Evolutionary conservation across 2,113 vertebrate genomes (phyloP).

Genomic region (Cynoglossus semilaevis): DNA sequence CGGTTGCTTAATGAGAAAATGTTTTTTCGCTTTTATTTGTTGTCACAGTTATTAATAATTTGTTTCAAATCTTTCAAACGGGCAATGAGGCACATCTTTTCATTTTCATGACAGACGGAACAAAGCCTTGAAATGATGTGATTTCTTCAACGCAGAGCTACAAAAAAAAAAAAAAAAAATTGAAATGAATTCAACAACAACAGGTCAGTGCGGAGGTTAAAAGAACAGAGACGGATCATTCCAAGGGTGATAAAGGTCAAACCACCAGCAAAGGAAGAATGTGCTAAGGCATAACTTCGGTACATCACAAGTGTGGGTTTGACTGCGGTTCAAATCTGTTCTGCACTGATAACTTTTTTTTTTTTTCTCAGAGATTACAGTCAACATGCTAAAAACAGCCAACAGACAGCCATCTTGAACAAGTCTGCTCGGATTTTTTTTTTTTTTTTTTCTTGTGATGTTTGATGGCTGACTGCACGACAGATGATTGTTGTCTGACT

Average conservation of each 20-base stretch:
- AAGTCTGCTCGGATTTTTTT: no score
- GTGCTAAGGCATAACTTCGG: constrained; percentile 31
- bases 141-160: no score
- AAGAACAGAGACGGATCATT: constrained; percentile 6
- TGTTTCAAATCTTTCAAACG: no score
- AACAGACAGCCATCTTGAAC: no score
- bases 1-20: no score
- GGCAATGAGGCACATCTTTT: no score
- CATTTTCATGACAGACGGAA: no score
- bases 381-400: no score
- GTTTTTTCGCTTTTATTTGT: no score
- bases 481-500: constrained; percentile 28
- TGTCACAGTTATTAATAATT: no score
- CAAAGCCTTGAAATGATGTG: no score
- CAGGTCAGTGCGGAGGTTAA: not conserved
- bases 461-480: constrained; percentile 30
- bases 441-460: constrained; percentile 23
- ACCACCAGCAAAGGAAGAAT: constrained; percentile 35
- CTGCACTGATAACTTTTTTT: constrained; percentile 46
- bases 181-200: constrained; percentile 1
- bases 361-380: constrained; percentile 26
- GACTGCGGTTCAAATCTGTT: constrained; percentile 38
- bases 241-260: constrained; percentile 41
- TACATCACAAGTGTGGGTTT: constrained; percentile 52
- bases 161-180: constrained; percentile 1